Conservation (phyloP, 2,797 vertebrate genomes). For the Smutsia temminckii region DNA sequence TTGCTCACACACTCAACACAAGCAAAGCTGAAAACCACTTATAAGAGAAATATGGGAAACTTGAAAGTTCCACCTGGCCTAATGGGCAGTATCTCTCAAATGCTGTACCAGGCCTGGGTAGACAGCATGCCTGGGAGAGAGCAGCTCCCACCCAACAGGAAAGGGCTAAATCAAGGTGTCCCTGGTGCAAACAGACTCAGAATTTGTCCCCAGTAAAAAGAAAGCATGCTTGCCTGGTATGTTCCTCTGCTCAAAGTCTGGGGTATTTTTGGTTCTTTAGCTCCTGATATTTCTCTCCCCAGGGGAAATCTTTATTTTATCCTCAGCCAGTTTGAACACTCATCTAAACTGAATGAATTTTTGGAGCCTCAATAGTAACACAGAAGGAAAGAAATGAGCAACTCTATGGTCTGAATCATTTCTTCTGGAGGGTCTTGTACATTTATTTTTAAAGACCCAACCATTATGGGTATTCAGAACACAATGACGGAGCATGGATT, state of each 20-base stretch:
- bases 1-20: not conserved
- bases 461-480: not conserved
- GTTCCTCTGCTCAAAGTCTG: constrained; percentile 57
- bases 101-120: not conserved
- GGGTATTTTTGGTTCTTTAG: constrained; percentile 54
- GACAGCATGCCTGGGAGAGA: constrained; percentile 33
- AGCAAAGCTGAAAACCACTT: not conserved
- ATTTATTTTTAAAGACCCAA: not conserved
- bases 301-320: not conserved
- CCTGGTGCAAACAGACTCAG: not conserved
- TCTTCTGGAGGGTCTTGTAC: constrained; percentile 17
- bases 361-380: constrained; percentile 64
- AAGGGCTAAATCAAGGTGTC: constrained; percentile 31
- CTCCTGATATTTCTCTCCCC: not conserved
- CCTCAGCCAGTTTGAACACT: constrained; percentile 41
- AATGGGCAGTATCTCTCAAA: not conserved
- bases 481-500: not conserved
- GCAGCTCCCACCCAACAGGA: constrained; percentile 23
- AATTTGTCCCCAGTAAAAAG: constrained; percentile 55
- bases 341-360: constrained; percentile 37
- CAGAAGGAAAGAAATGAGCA: not conserved
- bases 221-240: not conserved
- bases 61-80: not conserved
- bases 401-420: constrained; percentile 5
- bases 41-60: not conserved